phyloP scores from a whole-genome alignment of 2,797 vertebrate species.

The Poeciliopsis gracilis region DNA sequence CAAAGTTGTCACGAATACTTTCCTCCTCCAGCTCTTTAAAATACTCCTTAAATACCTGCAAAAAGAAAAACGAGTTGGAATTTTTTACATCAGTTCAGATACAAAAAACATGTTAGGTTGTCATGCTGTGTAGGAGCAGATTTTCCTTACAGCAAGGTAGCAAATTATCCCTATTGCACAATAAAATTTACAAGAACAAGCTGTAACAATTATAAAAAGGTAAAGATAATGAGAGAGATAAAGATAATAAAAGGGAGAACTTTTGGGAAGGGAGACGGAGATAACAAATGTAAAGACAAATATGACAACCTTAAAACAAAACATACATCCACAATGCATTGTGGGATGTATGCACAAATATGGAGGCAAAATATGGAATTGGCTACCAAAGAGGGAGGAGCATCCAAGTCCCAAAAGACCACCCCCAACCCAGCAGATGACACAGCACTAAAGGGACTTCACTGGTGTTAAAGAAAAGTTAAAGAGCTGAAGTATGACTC shows the following conservation, averaged over 20 bases:
- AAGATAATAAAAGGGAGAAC: not conserved
- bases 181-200: not conserved
- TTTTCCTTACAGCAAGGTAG: not conserved
- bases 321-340: not conserved
- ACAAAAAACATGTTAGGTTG: not conserved
- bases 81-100: not conserved
- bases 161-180: not conserved
- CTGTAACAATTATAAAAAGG: not conserved
- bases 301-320: not conserved
- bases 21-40: slow-evolving; percentile 86
- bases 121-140: not conserved
- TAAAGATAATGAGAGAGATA: not conserved
- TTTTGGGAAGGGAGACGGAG: not conserved
- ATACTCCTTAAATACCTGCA: slow-evolving; percentile 84
- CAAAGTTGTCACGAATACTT: slow-evolving; percentile 87
- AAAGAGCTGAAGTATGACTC: slow-evolving; percentile 24
- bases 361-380: not conserved
- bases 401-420: not conserved
- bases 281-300: not conserved
- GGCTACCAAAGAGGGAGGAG: not conserved
- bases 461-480: not conserved
- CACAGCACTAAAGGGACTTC: not conserved
- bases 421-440: not conserved
- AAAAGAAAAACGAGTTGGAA: slow-evolving; percentile 5
- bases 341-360: not conserved